Percentiles rank a stretch among this genome's conserved stretches.
These are phyloP conservation scores for Trachymyrmex cornetzi DNA, from an alignment of 1,140 invertebrate species.

Conservation along the genomic window DNA sequence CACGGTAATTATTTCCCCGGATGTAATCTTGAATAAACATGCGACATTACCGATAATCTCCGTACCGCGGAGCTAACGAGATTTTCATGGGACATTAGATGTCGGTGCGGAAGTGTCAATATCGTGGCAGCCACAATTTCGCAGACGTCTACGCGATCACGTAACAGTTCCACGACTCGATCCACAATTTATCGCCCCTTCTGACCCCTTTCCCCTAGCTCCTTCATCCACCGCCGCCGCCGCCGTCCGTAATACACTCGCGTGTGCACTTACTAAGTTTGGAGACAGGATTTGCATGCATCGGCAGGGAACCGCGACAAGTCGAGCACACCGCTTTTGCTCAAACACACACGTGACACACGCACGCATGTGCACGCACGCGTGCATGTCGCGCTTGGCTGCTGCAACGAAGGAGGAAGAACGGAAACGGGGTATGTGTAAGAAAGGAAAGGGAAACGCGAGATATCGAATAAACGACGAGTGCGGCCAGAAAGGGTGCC, in stretches of 20 bases:
- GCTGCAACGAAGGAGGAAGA: not conserved
- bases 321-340: constrained; percentile 24
- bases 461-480: constrained; percentile 66
- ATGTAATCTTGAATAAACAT: constrained; percentile 57
- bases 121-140: constrained; percentile 69
- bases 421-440: constrained; percentile 8
- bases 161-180: constrained; percentile 70
- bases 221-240: not conserved
- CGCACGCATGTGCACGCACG: not conserved
- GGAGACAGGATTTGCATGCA: constrained; percentile 76
- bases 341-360: not conserved
- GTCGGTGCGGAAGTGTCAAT: constrained; percentile 55
- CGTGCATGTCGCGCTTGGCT: constrained; percentile 13
- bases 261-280: constrained; percentile 73
- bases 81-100: constrained; percentile 61
- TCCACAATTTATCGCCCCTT: constrained; percentile 71
- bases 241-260: constrained; percentile 69
- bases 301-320: constrained; percentile 51
- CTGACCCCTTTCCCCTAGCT: not conserved
- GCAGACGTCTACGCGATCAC: constrained; percentile 61
- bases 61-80: constrained; percentile 49
- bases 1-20: constrained; percentile 45
- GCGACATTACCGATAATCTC: constrained; percentile 46
- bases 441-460: constrained; percentile 11
- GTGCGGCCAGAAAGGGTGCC: constrained; percentile 43